These are phyloP conservation scores for Psilopsiagon aymara DNA, from an alignment of 2,113 vertebrate species.

Conservation along the genomic window DNA sequence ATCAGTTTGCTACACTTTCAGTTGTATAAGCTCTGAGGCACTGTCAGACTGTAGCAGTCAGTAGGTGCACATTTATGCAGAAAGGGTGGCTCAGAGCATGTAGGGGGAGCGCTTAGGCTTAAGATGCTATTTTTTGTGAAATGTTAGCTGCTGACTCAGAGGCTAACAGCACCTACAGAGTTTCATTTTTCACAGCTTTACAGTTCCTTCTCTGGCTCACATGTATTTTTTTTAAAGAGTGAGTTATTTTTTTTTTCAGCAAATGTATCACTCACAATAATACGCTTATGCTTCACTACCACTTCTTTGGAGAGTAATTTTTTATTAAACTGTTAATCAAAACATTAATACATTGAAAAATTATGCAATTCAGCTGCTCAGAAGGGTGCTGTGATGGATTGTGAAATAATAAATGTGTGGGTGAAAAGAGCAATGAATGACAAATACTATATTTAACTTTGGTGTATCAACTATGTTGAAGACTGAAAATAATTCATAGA, in stretches of 20 bases:
- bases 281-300: neutral
- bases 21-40: neutral
- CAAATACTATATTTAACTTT: conserved; percentile 16
- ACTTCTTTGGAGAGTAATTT: conserved; percentile 17
- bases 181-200: conserved; percentile 39
- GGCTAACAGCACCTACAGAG: conserved; percentile 6
- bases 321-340: conserved; percentile 46
- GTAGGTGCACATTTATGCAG: neutral
- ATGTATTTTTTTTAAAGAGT: neutral
- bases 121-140: conserved; percentile 48
- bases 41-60: conserved; percentile 1
- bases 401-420: conserved; percentile 9
- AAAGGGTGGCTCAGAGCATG: neutral
- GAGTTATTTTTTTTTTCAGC: conserved; percentile 22
- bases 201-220: neutral
- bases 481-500: neutral
- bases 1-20: conserved; percentile 4
- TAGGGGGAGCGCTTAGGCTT: conserved; percentile 34
- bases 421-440: neutral
- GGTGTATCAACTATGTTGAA: neutral
- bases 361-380: neutral
- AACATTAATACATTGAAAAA: conserved; percentile 46
- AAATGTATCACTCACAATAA: neutral
- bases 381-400: neutral
- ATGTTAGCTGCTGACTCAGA: conserved; percentile 65